Evolutionary conservation across 2,888 invertebrate genomes (phyloP), one percentile per base, ranked within the genome.

Genomic region (Troglohyphantes excavatus): DNA sequence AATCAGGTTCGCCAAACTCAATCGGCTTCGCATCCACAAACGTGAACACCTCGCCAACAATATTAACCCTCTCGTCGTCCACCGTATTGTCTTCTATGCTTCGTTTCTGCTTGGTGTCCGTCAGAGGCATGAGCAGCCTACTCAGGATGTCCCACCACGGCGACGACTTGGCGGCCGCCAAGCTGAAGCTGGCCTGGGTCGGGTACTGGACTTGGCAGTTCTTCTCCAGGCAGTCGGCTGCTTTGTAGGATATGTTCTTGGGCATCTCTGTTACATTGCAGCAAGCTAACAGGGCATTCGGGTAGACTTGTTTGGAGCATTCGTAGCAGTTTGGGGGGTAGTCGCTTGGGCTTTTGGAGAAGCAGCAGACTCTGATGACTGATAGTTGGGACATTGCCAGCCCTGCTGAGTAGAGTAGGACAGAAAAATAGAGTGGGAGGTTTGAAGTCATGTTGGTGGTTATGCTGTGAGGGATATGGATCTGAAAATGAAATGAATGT

Each of bases 201-300:
- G 81, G 81, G 27, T 65, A 63, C 21, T 81, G 27, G 13, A 88
- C 81, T 11, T 67, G 43, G 23, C 87, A 88, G 67, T 88, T 88
- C 53, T 75, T 75, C 21, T 88, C 87, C 73, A 88, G 0, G 39
- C 87, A 88, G 5, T 13, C 59, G 0, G 87, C 87, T 0, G 46
- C 65, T 11, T 73, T 63, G 59, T 72, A 88, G 23, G 72, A 65
- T 19, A 88, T 88, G 27, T 88, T 88, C 2, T 63, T 73, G 1
- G 87, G 87, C 87, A 88, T 68, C 2, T 81, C 53, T 0, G 81
- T 73, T 3, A 67, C 59, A 17, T 88, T 88, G 5, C 73, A 6
- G 33, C 87, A 88, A 0, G 87, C 87, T 46, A 67, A 1, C 9
- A 88, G 65, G 3, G 87, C 59, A 19, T 88, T 88, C 0, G 46